These are phyloP conservation scores for Ramazzottius varieornatus DNA, from an alignment of 2,888 invertebrate genomes.

Conservation along the genomic window DNA sequence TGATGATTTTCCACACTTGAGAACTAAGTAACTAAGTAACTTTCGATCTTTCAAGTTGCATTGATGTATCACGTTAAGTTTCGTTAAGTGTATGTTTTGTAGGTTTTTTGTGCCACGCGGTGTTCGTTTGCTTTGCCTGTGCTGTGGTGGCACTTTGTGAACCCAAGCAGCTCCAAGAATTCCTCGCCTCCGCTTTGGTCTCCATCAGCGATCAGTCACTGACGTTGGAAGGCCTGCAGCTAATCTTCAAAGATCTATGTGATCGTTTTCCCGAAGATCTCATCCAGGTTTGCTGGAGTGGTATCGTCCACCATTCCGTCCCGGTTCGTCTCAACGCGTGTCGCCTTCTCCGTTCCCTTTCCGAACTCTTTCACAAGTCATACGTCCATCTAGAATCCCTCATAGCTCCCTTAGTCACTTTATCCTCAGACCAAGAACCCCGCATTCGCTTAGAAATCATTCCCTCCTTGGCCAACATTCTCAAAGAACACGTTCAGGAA, in stretches of 20 bases:
- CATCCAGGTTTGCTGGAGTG: not conserved
- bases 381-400: not conserved
- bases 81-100: too few relatives aligned
- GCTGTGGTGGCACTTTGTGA: not conserved
- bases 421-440: conserved; percentile 7
- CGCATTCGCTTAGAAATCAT: not conserved
- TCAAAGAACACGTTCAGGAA: not conserved
- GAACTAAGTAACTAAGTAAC: too few relatives aligned
- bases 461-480: not conserved
- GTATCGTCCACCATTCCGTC: conserved; percentile 3
- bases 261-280: conserved; percentile 3
- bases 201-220: not conserved
- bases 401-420: conserved; percentile 8
- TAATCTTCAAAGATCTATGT: not conserved
- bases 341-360: not conserved
- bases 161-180: conserved; percentile 1
- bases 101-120: not conserved
- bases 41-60: too few relatives aligned
- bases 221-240: not conserved
- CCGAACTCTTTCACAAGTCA: not conserved
- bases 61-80: too few relatives aligned
- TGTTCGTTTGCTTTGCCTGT: conserved; percentile 1
- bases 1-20: too few relatives aligned
- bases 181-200: not conserved
- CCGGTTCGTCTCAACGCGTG: not conserved